Evolutionary conservation across 2,888 invertebrate species (phyloP), one percentile per base, ranked within the genome.

Genomic region (Acronicta alni): DNA sequence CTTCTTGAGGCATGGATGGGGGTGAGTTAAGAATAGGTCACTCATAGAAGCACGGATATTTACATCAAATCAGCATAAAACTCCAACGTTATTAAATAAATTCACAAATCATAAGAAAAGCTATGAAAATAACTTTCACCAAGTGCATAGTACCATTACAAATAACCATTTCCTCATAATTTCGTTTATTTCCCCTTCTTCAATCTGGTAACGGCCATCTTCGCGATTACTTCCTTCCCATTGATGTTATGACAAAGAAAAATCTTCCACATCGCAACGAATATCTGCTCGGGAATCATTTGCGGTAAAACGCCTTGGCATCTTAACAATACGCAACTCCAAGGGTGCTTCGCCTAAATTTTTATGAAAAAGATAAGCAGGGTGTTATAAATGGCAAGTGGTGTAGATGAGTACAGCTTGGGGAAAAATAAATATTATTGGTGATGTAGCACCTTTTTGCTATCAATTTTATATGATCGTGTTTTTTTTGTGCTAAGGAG

Each of bases 391-490:
- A 82, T 70, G 74, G 58, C 71, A 81, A 78, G 72, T 77, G 69
- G 67, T 71, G 56, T 64, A 61, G 69, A 62, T 57, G 67, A 81
- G 75, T 79, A 67, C 77, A 78, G 78, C 72, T 84, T 75, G 68
- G 84, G 84, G 85, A 85, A 82, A 79, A 74, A 86, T 86, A 83
- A 77, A 82, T 79, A 81, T 81, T 83, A 85, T 85, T 83, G 84
- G 75, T 60, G 63, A 70, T n/a, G 65, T 53, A 52, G 48, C 62
- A 64, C 53, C 52, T 61, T 43, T 54, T 39, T 47, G 44, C n/a
- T 38, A 59, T 72, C 57, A 51, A 57, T 64, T 67, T 51, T 53
- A 53, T 42, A 35, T 32, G 43, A 46, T 53, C 60, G 56, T 45
- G 49, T 42, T 42, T 51, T 42, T 43, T 38, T 17, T 67, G 57